phyloP scores from a whole-genome alignment of 2,797 vertebrate species.

The Periophthalmus magnuspinnatus region DNA sequence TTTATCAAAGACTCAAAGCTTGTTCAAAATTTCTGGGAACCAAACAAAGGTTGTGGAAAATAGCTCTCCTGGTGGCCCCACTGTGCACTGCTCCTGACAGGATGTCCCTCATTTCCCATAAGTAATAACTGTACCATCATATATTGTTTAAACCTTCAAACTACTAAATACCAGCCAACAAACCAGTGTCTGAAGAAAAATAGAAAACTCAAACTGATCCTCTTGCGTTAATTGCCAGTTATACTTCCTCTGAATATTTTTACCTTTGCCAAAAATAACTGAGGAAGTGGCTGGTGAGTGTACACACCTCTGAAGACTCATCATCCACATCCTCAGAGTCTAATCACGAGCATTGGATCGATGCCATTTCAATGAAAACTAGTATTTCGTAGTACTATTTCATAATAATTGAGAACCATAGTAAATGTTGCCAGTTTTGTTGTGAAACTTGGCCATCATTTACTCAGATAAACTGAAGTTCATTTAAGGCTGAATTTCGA shows the following conservation, averaged over 20 bases:
- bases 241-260: constrained; percentile 14
- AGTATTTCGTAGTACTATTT: no score
- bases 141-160: not conserved
- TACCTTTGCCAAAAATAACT: constrained; percentile 11
- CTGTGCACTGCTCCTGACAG: no score
- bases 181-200: not conserved
- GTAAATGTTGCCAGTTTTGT: not conserved
- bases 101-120: no score
- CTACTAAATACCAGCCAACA: not conserved
- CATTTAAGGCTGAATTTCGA: not conserved
- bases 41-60: no score
- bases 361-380: not conserved
- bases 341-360: not conserved
- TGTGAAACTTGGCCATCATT: not conserved
- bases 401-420: not conserved
- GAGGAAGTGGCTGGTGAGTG: not conserved
- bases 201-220: not conserved
- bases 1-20: no score
- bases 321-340: not conserved
- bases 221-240: not conserved
- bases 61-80: no score
- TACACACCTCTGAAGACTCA: not conserved
- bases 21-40: no score
- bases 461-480: not conserved
- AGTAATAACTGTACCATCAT: no score